Evolutionary conservation across 1,140 invertebrate genomes (phyloP).

Genomic region (Acarapis woodi): DNA sequence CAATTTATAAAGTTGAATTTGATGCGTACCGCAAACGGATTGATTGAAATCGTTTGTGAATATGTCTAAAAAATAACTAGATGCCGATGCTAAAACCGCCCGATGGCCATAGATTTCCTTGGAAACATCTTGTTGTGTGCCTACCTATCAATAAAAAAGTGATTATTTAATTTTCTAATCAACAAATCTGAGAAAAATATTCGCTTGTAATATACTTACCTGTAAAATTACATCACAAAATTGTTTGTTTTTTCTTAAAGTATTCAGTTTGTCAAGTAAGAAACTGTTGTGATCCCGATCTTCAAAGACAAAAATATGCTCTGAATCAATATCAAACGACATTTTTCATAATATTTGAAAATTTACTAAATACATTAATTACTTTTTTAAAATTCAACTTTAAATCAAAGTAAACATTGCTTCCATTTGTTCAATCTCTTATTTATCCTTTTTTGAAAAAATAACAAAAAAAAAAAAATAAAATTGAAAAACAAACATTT

Average conservation of each 20-base stretch:
- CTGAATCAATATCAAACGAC: too few relatives aligned
- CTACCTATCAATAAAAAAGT: conserved; percentile 18
- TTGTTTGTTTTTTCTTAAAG: conserved; percentile 38
- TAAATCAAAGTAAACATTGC: too few relatives aligned
- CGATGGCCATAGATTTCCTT: conserved; percentile 41
- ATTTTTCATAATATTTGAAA: too few relatives aligned
- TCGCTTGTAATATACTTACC: conserved; percentile 19
- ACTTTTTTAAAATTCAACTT: too few relatives aligned
- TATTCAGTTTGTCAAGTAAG: conserved; percentile 32
- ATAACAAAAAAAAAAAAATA: too few relatives aligned
- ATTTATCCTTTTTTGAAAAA: too few relatives aligned
- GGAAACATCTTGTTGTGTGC: conserved; percentile 18
- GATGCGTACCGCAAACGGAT: background rate
- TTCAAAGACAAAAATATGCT: conserved; percentile 20
- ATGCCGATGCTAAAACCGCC: conserved; percentile 39
- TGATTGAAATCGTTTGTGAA: conserved; percentile 28
- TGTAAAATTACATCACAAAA: conserved; percentile 49
- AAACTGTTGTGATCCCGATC: conserved; percentile 24
- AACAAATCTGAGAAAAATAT: background rate
- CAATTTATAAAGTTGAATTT: conserved; percentile 25
- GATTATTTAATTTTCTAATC: background rate
- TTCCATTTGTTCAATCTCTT: too few relatives aligned
- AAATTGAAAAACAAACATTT: too few relatives aligned
- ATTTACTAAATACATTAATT: too few relatives aligned
- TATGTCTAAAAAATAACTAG: conserved; percentile 42